Conservation (phyloP, 1,140 invertebrate species). For the Atopsyche davidsoni region DNA sequence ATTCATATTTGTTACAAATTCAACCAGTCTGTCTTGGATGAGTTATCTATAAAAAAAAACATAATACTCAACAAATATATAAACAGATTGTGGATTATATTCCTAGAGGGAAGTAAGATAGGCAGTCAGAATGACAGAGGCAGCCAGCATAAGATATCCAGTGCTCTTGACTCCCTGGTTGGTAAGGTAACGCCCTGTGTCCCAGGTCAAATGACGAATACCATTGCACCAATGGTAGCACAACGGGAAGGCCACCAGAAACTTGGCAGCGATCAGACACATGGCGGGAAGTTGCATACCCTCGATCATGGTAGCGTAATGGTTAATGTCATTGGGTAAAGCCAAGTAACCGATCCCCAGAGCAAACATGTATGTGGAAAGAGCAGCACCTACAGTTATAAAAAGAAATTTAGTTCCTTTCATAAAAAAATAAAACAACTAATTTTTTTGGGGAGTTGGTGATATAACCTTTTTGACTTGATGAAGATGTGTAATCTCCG, state of each 20-base stretch:
- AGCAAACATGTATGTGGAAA: constrained; percentile 48
- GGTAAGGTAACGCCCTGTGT: constrained; percentile 60
- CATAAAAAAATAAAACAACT: constrained; percentile 9
- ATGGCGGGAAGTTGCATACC: constrained; percentile 48
- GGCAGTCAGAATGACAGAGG: constrained; percentile 38
- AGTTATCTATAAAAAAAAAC: too few species aligned
- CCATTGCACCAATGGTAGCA: constrained; percentile 65
- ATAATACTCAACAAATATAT: too few species aligned
- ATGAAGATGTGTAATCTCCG: constrained; percentile 8
- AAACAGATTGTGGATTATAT: too few species aligned
- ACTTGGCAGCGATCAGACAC: constrained; percentile 48
- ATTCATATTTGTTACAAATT: too few species aligned
- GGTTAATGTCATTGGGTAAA: constrained; percentile 49
- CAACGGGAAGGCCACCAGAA: constrained; percentile 55
- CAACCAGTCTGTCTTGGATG: too few species aligned
- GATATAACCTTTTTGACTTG: constrained; percentile 5
- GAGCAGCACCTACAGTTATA: constrained; percentile 41
- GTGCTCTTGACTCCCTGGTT: constrained; percentile 66
- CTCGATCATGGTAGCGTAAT: constrained; percentile 52
- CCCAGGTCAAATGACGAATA: constrained; percentile 68
- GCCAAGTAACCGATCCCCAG: constrained; percentile 50
- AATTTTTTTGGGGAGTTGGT: not conserved
- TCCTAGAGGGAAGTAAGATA: constrained; percentile 41
- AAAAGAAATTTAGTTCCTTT: constrained; percentile 2
- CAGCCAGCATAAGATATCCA: constrained; percentile 56